A percentile compares a stretch with the other conserved stretches of the same genome.
Conservation (phyloP, 1,140 invertebrate genomes). For the Aphidius gifuensis region DNA sequence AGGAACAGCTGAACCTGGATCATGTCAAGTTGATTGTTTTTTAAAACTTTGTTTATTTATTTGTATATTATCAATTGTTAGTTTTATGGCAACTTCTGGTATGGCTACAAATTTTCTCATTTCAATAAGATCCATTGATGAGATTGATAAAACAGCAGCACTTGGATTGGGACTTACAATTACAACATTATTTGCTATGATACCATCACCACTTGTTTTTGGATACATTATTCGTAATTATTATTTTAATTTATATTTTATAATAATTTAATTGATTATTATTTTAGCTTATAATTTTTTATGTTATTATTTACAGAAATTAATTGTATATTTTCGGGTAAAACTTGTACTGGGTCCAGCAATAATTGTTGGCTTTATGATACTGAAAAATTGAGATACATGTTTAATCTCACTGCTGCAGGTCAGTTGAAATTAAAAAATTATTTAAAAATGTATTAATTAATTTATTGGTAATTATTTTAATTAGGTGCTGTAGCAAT, state of each 20-base stretch:
- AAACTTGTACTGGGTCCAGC: slow-evolving; percentile 67
- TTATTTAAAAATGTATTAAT: neutral
- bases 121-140: slow-evolving; percentile 67
- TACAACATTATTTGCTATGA: slow-evolving; percentile 67
- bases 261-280: neutral
- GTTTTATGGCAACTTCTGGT: slow-evolving; percentile 66
- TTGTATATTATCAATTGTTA: slow-evolving; percentile 65
- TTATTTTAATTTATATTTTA: neutral
- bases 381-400: slow-evolving; percentile 62
- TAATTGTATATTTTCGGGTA: slow-evolving; percentile 71
- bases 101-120: slow-evolving; percentile 68
- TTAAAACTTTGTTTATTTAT: slow-evolving; percentile 65
- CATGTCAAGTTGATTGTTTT: slow-evolving; percentile 66
- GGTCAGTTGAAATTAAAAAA: slow-evolving; percentile 44
- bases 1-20: slow-evolving; percentile 59
- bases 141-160: slow-evolving; percentile 69
- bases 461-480: slow-evolving; percentile 11
- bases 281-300: neutral
- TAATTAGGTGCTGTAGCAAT: slow-evolving; percentile 60
- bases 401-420: slow-evolving; percentile 66
- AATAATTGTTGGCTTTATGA: slow-evolving; percentile 72
- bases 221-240: slow-evolving; percentile 66
- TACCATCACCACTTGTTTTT: slow-evolving; percentile 71
- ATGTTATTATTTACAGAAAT: slow-evolving; percentile 54
- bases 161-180: slow-evolving; percentile 67